Conservation (phyloP, 2,888 invertebrate genomes). For the Oscheius sp. region DNA sequence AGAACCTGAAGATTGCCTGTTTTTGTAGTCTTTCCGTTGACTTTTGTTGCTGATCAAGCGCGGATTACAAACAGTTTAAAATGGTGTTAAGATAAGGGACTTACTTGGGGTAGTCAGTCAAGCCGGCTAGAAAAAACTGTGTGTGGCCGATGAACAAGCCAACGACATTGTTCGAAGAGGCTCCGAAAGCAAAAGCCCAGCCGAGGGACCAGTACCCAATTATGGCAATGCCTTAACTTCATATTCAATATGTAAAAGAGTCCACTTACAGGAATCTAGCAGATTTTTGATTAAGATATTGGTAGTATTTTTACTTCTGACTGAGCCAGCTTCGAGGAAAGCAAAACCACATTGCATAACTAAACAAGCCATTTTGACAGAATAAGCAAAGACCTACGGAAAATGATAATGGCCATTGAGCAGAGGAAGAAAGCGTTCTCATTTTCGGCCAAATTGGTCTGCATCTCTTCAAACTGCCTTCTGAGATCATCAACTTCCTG, state of each 20-base stretch:
- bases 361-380: slow-evolving; percentile 41
- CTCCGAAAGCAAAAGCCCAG: slow-evolving; percentile 76
- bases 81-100: slow-evolving; percentile 17
- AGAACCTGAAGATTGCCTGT: slow-evolving; percentile 59
- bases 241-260: not conserved
- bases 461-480: slow-evolving; percentile 53
- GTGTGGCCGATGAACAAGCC: slow-evolving; percentile 74
- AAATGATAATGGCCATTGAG: slow-evolving; percentile 71
- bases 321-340: slow-evolving; percentile 77
- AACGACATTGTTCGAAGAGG: slow-evolving; percentile 69
- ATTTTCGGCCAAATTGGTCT: slow-evolving; percentile 61
- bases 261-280: slow-evolving; percentile 76
- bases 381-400: slow-evolving; percentile 53
- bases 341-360: slow-evolving; percentile 78
- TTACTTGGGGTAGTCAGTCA: slow-evolving; percentile 65
- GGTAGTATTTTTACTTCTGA: slow-evolving; percentile 77
- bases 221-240: slow-evolving; percentile 70
- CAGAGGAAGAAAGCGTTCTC: slow-evolving; percentile 70
- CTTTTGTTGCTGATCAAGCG: not conserved
- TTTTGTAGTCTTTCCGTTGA: not conserved
- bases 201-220: slow-evolving; percentile 76
- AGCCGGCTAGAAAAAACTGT: slow-evolving; percentile 68
- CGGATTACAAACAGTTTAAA: not conserved
- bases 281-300: slow-evolving; percentile 77
- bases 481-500: slow-evolving; percentile 47